These are phyloP conservation scores for Anticlea derivata DNA, from an alignment of 2,888 invertebrate species.

Conservation along the genomic window DNA sequence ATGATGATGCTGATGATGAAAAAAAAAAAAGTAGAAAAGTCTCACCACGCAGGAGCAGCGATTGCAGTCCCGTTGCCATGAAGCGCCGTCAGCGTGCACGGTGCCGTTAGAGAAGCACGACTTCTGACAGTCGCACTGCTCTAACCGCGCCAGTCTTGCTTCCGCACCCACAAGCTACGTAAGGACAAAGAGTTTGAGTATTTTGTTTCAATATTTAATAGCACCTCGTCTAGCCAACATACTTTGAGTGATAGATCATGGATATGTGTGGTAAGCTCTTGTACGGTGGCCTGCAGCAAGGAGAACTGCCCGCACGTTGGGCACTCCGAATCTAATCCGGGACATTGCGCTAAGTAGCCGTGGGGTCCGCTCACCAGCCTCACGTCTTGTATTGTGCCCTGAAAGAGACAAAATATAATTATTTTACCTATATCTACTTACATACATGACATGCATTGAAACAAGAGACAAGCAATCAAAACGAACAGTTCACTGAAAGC, in stretches of 20 bases:
- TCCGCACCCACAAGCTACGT: conserved; percentile 91
- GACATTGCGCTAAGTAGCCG: conserved; percentile 94
- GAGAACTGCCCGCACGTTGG: conserved; percentile 96
- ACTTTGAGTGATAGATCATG: conserved; percentile 93
- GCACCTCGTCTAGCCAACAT: conserved; percentile 32
- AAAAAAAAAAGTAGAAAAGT: too few relatives aligned
- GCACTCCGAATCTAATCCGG: conserved; percentile 92
- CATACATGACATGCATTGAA: too few relatives aligned
- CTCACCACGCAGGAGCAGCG: conserved; percentile 93
- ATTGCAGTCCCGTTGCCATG: conserved; percentile 94
- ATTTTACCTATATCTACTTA: neutral
- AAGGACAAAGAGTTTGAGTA: conserved; percentile 10
- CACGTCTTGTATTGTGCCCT: conserved; percentile 95
- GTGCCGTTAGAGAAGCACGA: conserved; percentile 93
- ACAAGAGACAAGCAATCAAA: too few relatives aligned
- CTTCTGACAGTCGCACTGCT: conserved; percentile 96
- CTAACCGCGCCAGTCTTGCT: conserved; percentile 89
- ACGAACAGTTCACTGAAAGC: too few relatives aligned
- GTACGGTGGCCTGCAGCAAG: conserved; percentile 91
- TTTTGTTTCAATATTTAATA: conserved; percentile 10
- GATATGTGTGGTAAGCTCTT: conserved; percentile 91
- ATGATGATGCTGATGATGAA: neutral
- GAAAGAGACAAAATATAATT: conserved; percentile 42
- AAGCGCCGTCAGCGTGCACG: conserved; percentile 91
- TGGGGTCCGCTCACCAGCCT: conserved; percentile 93